Evolutionary conservation across 2,797 vertebrate species (phyloP).

Genomic region (Sebastes kiyomatsui): DNA sequence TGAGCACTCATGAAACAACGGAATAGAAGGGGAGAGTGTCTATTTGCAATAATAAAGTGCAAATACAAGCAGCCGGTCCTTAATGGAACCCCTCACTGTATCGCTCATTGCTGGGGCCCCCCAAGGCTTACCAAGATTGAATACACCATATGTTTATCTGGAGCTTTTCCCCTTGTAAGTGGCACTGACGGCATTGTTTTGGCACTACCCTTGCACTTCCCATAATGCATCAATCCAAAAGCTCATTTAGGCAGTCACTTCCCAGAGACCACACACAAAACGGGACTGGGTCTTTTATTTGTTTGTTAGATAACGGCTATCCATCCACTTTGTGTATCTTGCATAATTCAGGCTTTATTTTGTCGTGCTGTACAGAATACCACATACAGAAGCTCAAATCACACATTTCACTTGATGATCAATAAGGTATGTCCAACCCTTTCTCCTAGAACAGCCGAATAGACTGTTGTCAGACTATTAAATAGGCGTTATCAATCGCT

Average conservation of each 20-base stretch:
- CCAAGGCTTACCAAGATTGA: constrained; percentile 78
- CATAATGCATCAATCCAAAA: constrained; percentile 73
- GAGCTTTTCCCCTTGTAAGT: constrained; percentile 69
- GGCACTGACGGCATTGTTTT: constrained; percentile 70
- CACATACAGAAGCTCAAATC: background rate
- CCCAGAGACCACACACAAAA: constrained; percentile 39
- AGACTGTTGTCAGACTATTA: no score
- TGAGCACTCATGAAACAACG: constrained; percentile 48
- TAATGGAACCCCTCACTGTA: constrained; percentile 75
- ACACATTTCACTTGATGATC: background rate
- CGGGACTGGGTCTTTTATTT: constrained; percentile 36
- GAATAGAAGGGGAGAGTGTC: constrained; percentile 46
- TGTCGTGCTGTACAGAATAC: background rate
- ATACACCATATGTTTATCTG: constrained; percentile 80
- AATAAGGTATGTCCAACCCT: background rate
- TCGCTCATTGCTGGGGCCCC: constrained; percentile 66
- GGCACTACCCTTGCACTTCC: constrained; percentile 69
- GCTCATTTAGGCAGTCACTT: constrained; percentile 65
- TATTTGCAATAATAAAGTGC: constrained; percentile 74
- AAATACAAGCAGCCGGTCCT: constrained; percentile 70
- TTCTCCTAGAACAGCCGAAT: background rate
- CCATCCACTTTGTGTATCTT: constrained; percentile 19
- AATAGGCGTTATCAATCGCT: no score
- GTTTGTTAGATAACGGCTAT: constrained; percentile 33
- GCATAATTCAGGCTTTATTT: constrained; percentile 19